Base-by-base conservation (phyloP, 2,113 vertebrate species). In the Varanus komodoensis region DNA sequence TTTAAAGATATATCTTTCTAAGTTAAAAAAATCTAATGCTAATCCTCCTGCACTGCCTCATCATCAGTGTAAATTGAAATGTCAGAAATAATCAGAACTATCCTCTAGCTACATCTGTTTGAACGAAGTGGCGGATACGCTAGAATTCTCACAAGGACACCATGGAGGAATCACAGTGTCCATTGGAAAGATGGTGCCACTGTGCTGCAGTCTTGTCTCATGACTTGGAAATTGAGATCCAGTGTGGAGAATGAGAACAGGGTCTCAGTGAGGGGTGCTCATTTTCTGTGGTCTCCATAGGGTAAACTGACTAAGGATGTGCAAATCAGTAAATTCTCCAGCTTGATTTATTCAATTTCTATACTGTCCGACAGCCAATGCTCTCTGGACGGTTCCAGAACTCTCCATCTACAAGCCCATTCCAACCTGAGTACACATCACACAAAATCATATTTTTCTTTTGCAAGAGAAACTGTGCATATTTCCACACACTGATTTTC, bases 71-170 rank as follows among this genome's bases (percentile, higher is more conserved):
- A 86, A 71, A 90, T 71, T 86, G 74, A 90, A 90, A 90, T 86
- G 83, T 80, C 89, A 90, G 64, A 86, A 79, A 86, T 79, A 78
- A 85, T 79, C 82, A 89, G 89, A 80, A 79, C 74, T 85, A 85
- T 85, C 74, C 27, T 54, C 89, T 54, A 71, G 83, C 32, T 57
- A 86, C 67, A 85, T 57, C 89, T 79, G 64, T 85, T 89, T 9
- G 27, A 80, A 71, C 82, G 79, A 79, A 85, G 64, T 44, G 61
- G 38, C 85, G 48, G 71, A 64, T 34, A 8, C 69, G 12, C 48
- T 34, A 29, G 61, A 90, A 71, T 79, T 54, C 34, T 71, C 48
- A 44, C 19, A 54, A 88, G 64, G 48, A 34, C 71, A 81, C 64
- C 48, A 80, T 4, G 21, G 19, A 71, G 52, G 73, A 77, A 21